Base-by-base conservation (phyloP, 2,888 invertebrate genomes). In the Oxyscelio sp. region DNA sequence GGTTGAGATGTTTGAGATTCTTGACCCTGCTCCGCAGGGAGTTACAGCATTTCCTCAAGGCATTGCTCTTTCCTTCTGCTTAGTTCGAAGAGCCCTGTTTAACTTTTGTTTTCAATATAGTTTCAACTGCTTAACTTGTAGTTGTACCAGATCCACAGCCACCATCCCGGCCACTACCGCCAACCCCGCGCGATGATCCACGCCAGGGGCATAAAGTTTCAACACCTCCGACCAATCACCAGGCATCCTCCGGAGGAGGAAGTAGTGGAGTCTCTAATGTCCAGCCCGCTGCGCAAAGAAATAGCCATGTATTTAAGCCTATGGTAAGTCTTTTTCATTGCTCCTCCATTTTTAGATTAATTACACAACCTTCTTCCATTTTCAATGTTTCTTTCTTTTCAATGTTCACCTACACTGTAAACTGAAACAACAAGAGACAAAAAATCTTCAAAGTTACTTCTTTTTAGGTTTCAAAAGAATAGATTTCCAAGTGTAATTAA, bases 61-160 rank as follows among this genome's bases (percentile, higher is more conserved):
- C n/a, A n/a, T n/a, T n/a, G n/a, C n/a, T n/a, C n/a, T n/a, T n/a
- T n/a, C n/a, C n/a, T n/a, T n/a, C n/a, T n/a, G n/a, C n/a, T n/a
- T n/a, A n/a, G n/a, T n/a, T n/a, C n/a, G n/a, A n/a, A n/a, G n/a
- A n/a, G n/a, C n/a, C n/a, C n/a, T n/a, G n/a, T n/a, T n/a, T n/a
- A n/a, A n/a, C n/a, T 68, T 63, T 38, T 63, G 54, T 79, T 75
- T 70, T 34, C 77, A 43, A 59, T 73, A 22, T 61, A 68, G 79
- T 58, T 79, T 66, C 74, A 61, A 74, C 54, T 48, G 40, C 50
- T 71, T 81, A 77, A 85, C 77, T 82, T 80, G 86, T 90, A 93
- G 97, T 98, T 93, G 98, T 98, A 93, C 98, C 98, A 91, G 98
- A 98, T 94, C 97, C 98, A 89, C 97, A 97, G 92, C 96, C 96